phyloP scores from a whole-genome alignment of 2,888 invertebrate genomes.

The Papilio demoleus region DNA sequence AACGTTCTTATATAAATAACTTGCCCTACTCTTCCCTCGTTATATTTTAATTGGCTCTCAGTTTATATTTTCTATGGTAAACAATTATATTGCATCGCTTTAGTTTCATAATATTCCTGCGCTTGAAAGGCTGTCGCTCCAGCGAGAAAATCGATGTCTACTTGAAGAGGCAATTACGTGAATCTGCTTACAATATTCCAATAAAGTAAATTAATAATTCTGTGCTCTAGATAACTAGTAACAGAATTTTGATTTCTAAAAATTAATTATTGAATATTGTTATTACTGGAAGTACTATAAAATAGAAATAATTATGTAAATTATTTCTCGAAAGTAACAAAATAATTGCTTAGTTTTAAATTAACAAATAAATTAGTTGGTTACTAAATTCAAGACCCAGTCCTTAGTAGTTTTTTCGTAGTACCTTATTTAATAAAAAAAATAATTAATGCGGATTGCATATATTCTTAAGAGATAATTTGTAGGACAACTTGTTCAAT shows the following conservation, averaged over 20 bases:
- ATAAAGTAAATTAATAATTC: not conserved
- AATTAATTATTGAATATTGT: not conserved
- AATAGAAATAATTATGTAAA: no score
- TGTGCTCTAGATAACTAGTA: not conserved
- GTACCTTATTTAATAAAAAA: no score
- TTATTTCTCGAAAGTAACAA: no score
- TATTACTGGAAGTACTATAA: no score
- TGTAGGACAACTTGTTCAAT: no score
- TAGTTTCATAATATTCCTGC: constrained; percentile 14
- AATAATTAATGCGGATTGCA: no score
- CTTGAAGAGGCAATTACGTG: constrained; percentile 10
- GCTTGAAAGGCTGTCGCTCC: constrained; percentile 10
- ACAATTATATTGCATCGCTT: constrained; percentile 10
- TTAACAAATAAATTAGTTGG: no score
- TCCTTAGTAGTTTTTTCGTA: no score
- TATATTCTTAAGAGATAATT: no score
- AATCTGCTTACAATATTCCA: not conserved
- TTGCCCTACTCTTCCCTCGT: not conserved
- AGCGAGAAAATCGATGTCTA: constrained; percentile 3
- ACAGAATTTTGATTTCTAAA: not conserved
- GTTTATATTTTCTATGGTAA: not conserved
- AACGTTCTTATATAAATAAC: not conserved
- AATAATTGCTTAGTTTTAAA: no score
- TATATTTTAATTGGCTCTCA: not conserved
- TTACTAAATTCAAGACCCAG: no score